Evolutionary conservation across 2,113 vertebrate species (phyloP).

Genomic region (Australoheros scitulus): DNA sequence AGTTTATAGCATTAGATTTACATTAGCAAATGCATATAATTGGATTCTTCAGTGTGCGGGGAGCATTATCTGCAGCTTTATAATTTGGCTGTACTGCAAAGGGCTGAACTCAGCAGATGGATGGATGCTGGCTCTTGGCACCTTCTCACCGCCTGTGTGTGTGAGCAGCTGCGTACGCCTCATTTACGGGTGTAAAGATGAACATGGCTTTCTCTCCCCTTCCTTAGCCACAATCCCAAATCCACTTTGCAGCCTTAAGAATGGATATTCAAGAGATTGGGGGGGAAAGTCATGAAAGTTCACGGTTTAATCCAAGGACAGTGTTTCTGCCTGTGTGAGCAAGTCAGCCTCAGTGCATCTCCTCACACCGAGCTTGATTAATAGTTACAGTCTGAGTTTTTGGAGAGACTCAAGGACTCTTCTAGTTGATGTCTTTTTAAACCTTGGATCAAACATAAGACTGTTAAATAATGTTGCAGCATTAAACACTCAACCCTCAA

Average conservation of each 20-base stretch:
- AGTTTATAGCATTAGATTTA: constrained; percentile 4
- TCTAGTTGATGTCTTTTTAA: not conserved
- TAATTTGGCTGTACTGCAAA: constrained; percentile 48
- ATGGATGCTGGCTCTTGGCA: constrained; percentile 62
- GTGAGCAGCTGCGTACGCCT: constrained; percentile 41
- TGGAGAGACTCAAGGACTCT: not conserved
- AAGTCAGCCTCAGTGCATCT: not conserved
- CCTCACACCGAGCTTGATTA: not conserved
- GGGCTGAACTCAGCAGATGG: constrained; percentile 68
- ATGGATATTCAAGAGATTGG: not conserved
- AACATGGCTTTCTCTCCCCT: constrained; percentile 14
- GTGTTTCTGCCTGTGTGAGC: not conserved
- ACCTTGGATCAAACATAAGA: not conserved
- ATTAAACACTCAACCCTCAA: not conserved
- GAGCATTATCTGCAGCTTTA: constrained; percentile 39
- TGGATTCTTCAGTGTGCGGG: constrained; percentile 19
- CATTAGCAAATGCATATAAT: constrained; percentile 39
- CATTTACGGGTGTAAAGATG: constrained; percentile 17
- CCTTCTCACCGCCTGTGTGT: constrained; percentile 23
- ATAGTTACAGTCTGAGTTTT: not conserved
- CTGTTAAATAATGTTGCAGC: not conserved
- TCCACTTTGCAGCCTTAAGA: not conserved
- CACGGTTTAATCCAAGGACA: constrained; percentile 19
- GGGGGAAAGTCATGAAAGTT: not conserved
- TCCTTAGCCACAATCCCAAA: not conserved